phyloP scores from a whole-genome alignment of 1,140 invertebrate species.

The Parasteatoda tepidariorum region DNA sequence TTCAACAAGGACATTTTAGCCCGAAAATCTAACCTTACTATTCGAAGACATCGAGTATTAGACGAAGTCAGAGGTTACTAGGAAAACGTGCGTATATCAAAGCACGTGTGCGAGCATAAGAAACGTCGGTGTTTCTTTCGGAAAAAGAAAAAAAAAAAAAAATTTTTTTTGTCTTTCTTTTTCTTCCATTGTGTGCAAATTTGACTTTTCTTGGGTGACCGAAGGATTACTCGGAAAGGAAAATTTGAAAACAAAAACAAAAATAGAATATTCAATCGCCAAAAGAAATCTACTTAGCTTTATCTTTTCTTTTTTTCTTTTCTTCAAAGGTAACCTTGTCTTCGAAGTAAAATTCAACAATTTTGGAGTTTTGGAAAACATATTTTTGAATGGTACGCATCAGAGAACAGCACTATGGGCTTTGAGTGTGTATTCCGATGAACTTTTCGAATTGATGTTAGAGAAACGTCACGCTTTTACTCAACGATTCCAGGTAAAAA shows the following conservation, averaged over 20 bases:
- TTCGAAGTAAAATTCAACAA: background rate
- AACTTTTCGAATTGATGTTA: background rate
- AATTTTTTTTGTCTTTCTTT: background rate
- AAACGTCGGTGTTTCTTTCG: background rate
- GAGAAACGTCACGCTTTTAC: background rate
- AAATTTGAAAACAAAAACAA: background rate
- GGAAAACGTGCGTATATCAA: background rate
- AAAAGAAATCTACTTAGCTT: background rate
- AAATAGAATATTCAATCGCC: background rate
- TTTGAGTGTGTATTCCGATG: background rate
- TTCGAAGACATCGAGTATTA: background rate
- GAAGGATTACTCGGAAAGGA: slow-evolving; percentile 15
- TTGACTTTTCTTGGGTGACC: background rate
- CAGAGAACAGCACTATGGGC: background rate
- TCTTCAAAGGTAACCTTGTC: background rate
- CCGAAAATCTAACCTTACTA: background rate
- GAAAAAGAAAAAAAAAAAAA: too few species aligned
- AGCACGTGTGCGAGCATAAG: background rate
- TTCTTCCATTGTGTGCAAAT: slow-evolving; percentile 28
- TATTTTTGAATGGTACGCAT: background rate
- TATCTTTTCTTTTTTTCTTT: too few species aligned
- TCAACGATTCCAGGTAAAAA: background rate
- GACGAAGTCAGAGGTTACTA: background rate
- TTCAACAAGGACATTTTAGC: background rate
- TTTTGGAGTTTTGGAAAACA: background rate